Evolutionary conservation across 1,140 invertebrate genomes (phyloP), one percentile per base, ranked within the genome.

Genomic region (Drosophila busckii): DNA sequence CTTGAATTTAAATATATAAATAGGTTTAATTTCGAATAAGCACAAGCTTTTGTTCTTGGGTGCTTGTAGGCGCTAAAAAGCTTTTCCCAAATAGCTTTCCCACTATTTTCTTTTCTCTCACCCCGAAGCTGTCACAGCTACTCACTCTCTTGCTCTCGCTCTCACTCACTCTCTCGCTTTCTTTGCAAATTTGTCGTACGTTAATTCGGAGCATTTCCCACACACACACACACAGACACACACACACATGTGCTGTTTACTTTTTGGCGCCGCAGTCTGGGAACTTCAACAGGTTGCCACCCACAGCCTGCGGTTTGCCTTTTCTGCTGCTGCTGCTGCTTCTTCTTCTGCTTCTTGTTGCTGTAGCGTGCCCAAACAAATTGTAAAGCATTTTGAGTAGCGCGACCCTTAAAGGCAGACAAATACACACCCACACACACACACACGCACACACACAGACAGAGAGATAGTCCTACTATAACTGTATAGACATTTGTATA

Each of bases 211-310:
- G 45, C 42, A 13, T 41, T 34, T 41, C n/a, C n/a, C n/a, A n/a
- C n/a, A n/a, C n/a, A n/a, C n/a, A n/a, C n/a, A n/a, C n/a, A n/a
- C n/a, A n/a, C n/a, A n/a, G n/a, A n/a, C n/a, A n/a, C n/a, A n/a
- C n/a, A n/a, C 15, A n/a, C 10, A 22, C 10, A 38, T 60, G 66
- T 70, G 55, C 46, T 78, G 34, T 58, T 54, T 78, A 55, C 61
- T 32, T 40, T 56, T 16, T 44, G 49, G 37, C 40, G 46, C 34
- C 42, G 29, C 41, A 31, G 49, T 60, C 32, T 53, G 56, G 40
- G 49, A 54, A 60, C 68, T 58, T 68, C 71, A 78, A 78, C 71
- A 78, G 71, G 71, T 78, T 78, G 73, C 71, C 67, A 59, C 71
- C 71, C 62, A 71, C 61, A 56, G 34, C 28, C 16, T 38, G 34